phyloP scores from a whole-genome alignment of 2,888 invertebrate genomes.

The Troides helena region DNA sequence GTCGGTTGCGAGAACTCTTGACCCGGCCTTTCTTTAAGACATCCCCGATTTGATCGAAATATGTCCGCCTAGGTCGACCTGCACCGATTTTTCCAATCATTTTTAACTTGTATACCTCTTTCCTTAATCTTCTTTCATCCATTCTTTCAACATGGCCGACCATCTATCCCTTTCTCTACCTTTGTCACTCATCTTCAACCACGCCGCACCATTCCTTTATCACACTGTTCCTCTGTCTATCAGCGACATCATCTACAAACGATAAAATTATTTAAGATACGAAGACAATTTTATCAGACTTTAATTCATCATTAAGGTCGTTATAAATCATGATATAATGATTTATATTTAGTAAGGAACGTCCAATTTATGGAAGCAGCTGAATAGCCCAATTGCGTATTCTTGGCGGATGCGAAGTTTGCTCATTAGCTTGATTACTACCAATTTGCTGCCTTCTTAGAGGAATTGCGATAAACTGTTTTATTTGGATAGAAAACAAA shows the following conservation, averaged over 20 bases:
- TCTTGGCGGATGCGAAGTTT: constrained; percentile 30
- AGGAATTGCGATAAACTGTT: constrained; percentile 28
- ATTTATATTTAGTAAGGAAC: constrained; percentile 21
- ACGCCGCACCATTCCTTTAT: too few relatives aligned
- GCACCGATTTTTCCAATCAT: too few relatives aligned
- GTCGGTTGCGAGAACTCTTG: too few relatives aligned
- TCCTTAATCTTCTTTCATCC: too few relatives aligned
- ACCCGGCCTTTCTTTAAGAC: too few relatives aligned
- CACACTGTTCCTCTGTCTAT: too few relatives aligned
- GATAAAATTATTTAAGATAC: neutral
- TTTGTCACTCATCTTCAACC: too few relatives aligned
- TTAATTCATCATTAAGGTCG: constrained; percentile 1
- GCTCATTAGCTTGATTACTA: constrained; percentile 30
- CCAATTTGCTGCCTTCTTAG: constrained; percentile 28
- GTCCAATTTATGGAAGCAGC: constrained; percentile 19
- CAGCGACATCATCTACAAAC: neutral
- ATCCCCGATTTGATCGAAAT: too few relatives aligned
- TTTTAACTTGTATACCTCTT: too few relatives aligned
- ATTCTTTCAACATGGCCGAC: too few relatives aligned
- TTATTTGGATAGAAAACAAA: constrained; percentile 19
- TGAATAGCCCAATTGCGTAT: constrained; percentile 29
- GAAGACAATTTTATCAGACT: neutral
- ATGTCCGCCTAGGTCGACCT: too few relatives aligned
- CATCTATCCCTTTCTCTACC: too few relatives aligned
- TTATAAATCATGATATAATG: constrained; percentile 10